phyloP scores from a whole-genome alignment of 2,797 vertebrate species.

The Acomys russatus region DNA sequence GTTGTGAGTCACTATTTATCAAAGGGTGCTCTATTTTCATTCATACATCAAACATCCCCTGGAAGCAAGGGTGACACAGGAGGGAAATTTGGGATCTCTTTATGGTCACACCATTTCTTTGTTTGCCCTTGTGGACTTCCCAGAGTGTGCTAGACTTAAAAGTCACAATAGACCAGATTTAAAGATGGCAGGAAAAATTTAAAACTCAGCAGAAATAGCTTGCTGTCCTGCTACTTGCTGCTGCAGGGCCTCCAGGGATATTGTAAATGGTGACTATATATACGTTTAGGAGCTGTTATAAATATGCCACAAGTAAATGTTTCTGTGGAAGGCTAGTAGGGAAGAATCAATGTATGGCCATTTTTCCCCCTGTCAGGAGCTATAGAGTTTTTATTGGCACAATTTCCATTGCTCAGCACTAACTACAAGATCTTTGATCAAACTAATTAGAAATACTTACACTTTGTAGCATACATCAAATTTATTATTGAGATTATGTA shows the following conservation, averaged over 20 bases:
- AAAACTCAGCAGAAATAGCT: conserved; percentile 72
- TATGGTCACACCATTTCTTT: conserved; percentile 35
- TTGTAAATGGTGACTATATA: conserved; percentile 77
- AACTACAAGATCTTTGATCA: conserved; percentile 85
- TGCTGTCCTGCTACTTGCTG: conserved; percentile 41
- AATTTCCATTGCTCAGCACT: conserved; percentile 86
- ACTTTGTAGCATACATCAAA: conserved; percentile 83
- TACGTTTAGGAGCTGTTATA: conserved; percentile 78
- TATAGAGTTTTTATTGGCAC: conserved; percentile 86
- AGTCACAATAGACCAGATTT: conserved; percentile 27
- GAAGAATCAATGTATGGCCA: conserved; percentile 72
- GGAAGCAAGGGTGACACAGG: neutral
- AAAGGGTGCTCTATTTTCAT: neutral
- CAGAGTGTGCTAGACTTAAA: conserved; percentile 64
- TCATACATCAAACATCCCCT: neutral
- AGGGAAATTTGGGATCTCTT: neutral
- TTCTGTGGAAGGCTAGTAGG: conserved; percentile 72
- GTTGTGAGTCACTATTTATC: neutral
- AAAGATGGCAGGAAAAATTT: conserved; percentile 58
- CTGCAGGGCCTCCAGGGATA: conserved; percentile 73
- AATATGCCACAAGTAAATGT: conserved; percentile 84
- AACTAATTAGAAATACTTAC: conserved; percentile 87
- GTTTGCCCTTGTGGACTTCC: neutral
- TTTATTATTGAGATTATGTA: conserved; percentile 86
- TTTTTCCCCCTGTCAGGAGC: conserved; percentile 80